Conservation (phyloP, 2,888 invertebrate species). For the Apodemia hepburni region DNA sequence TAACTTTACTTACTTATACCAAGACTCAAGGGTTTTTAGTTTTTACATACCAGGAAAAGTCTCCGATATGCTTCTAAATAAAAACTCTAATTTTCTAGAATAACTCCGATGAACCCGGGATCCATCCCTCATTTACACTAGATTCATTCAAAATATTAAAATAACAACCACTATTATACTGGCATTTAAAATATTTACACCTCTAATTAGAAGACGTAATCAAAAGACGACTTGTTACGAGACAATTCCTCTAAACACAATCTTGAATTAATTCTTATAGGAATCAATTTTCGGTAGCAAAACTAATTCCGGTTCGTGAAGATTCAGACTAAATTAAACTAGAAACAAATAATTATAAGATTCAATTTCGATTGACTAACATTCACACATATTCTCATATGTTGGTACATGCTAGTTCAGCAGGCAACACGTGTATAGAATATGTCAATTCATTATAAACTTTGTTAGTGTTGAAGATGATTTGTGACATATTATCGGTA, state of each 20-base stretch:
- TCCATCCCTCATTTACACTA: neutral
- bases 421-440: slow-evolving; percentile 68
- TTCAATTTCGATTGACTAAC: slow-evolving; percentile 29
- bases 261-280: slow-evolving; percentile 35
- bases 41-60: too few relatives aligned
- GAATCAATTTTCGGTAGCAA: slow-evolving; percentile 37
- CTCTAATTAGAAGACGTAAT: slow-evolving; percentile 38
- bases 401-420: slow-evolving; percentile 39
- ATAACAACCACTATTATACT: neutral
- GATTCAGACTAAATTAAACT: slow-evolving; percentile 30
- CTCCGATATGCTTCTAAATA: too few relatives aligned
- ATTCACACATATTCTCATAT: slow-evolving; percentile 35
- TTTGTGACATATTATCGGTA: slow-evolving; percentile 77
- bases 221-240: slow-evolving; percentile 22
- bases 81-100: too few relatives aligned
- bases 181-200: slow-evolving; percentile 37
- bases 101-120: too few relatives aligned
- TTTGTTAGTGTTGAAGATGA: slow-evolving; percentile 70
- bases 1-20: too few relatives aligned
- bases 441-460: slow-evolving; percentile 79
- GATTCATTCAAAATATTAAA: neutral
- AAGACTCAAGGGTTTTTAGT: too few relatives aligned
- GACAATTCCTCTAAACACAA: slow-evolving; percentile 33
- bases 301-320: slow-evolving; percentile 27
- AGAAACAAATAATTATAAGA: slow-evolving; percentile 30